Evolutionary conservation across 2,888 invertebrate genomes (phyloP).

Genomic region (Scaeva pyrastri): DNA sequence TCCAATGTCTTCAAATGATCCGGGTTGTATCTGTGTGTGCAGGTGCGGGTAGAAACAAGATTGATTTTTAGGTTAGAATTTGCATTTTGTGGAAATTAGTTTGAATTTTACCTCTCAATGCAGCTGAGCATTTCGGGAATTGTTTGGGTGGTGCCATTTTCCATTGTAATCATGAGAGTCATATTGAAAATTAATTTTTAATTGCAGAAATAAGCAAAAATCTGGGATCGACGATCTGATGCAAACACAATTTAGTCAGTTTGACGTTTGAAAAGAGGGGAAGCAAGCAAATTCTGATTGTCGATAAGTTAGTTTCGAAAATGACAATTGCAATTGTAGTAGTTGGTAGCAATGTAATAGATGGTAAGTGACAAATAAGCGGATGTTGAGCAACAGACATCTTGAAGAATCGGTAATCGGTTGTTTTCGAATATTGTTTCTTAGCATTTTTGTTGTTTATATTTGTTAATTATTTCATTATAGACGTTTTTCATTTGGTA

Average conservation of each 20-base stretch:
- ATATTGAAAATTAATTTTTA: constrained; percentile 76
- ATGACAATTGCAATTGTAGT: constrained; percentile 19
- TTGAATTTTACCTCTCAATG: constrained; percentile 91
- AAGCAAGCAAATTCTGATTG: constrained; percentile 2
- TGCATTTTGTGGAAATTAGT: constrained; percentile 50
- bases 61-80: constrained; percentile 71
- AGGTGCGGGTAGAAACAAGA: constrained; percentile 76
- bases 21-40: constrained; percentile 93
- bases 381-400: background rate
- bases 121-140: constrained; percentile 94
- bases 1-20: constrained; percentile 96
- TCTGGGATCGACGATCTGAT: constrained; percentile 42
- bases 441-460: too few species aligned
- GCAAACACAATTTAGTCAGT: constrained; percentile 61
- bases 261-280: constrained; percentile 71
- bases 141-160: constrained; percentile 85
- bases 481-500: too few species aligned
- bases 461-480: background rate
- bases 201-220: constrained; percentile 44
- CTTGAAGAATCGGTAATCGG: background rate
- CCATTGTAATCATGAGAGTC: constrained; percentile 84
- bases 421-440: background rate
- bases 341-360: constrained; percentile 40
- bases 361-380: background rate
- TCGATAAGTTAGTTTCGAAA: constrained; percentile 43